These are phyloP conservation scores for Apodemus sylvaticus DNA, from an alignment of 2,113 vertebrate species.

Conservation along the genomic window DNA sequence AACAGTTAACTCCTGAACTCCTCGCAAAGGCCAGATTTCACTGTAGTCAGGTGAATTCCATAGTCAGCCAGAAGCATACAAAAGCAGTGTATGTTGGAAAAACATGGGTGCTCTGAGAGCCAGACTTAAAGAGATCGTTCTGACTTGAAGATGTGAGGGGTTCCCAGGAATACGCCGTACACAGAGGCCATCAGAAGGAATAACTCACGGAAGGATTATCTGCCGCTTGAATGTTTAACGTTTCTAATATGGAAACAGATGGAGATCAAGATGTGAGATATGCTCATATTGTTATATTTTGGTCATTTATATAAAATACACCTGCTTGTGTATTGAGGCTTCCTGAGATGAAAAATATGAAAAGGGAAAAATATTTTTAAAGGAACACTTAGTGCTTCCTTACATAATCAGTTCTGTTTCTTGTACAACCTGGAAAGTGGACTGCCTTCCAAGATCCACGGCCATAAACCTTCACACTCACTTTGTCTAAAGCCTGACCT, in stretches of 20 bases:
- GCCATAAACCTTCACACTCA: background rate
- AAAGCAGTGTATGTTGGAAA: slow-evolving; percentile 63
- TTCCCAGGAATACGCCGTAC: background rate
- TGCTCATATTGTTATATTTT: slow-evolving; percentile 70
- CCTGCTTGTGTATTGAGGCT: slow-evolving; percentile 66
- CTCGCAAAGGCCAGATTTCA: slow-evolving; percentile 64
- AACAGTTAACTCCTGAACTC: slow-evolving; percentile 65
- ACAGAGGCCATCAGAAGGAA: slow-evolving; percentile 15
- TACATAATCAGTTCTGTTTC: background rate
- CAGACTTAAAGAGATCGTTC: background rate
- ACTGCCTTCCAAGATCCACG: background rate
- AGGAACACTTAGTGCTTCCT: slow-evolving; percentile 37
- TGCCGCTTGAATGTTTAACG: slow-evolving; percentile 56
- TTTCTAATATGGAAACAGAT: slow-evolving; percentile 69
- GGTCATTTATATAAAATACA: slow-evolving; percentile 77
- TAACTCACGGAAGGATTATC: slow-evolving; percentile 16
- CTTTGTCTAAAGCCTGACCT: background rate
- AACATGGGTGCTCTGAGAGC: slow-evolving; percentile 47
- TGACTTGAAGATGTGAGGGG: slow-evolving; percentile 24
- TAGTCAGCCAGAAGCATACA: slow-evolving; percentile 55
- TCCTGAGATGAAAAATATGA: slow-evolving; percentile 54
- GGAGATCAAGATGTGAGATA: slow-evolving; percentile 70
- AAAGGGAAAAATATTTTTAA: slow-evolving; percentile 68
- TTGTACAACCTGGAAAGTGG: background rate
- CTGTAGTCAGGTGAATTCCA: slow-evolving; percentile 65